Conservation (phyloP, 2,113 vertebrate genomes). For the Ailuropoda melanoleuca region DNA sequence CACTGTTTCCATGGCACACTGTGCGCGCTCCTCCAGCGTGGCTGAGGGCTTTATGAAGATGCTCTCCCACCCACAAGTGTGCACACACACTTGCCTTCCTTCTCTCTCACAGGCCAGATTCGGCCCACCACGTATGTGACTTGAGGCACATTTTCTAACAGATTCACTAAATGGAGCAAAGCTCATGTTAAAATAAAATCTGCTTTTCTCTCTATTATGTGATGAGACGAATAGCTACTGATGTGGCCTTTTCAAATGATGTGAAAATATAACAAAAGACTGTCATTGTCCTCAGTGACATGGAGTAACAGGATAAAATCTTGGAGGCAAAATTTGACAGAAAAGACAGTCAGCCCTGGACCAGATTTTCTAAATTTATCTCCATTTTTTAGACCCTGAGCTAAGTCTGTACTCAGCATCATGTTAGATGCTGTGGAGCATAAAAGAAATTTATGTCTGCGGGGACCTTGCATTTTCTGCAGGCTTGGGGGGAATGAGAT, state of each 20-base stretch:
- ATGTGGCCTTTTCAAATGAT: slow-evolving; percentile 63
- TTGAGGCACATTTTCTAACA: slow-evolving; percentile 72
- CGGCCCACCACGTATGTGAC: slow-evolving; percentile 59
- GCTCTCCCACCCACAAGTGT: slow-evolving; percentile 64
- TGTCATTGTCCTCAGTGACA: not conserved
- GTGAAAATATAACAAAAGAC: slow-evolving; percentile 67
- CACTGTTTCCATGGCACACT: slow-evolving; percentile 83
- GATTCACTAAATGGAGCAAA: slow-evolving; percentile 61
- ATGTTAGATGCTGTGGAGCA: not conserved
- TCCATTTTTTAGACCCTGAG: not conserved
- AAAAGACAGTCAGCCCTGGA: not conserved
- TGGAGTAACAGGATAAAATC: slow-evolving; percentile 53
- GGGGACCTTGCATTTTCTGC: not conserved
- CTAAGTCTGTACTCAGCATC: not conserved
- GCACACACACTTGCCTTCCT: slow-evolving; percentile 14
- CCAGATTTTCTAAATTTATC: slow-evolving; percentile 55
- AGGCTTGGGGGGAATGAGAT: not conserved
- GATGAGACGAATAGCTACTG: slow-evolving; percentile 73
- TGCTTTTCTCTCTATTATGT: slow-evolving; percentile 62
- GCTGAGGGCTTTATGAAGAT: slow-evolving; percentile 75
- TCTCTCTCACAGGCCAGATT: not conserved
- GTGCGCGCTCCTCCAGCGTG: slow-evolving; percentile 76
- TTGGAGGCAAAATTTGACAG: slow-evolving; percentile 53
- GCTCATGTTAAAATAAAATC: slow-evolving; percentile 70
- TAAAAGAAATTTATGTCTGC: not conserved